Evolutionary conservation across 1,140 invertebrate species (phyloP), one percentile per base, ranked within the genome.

Genomic region (Rhagoletis pomonella): DNA sequence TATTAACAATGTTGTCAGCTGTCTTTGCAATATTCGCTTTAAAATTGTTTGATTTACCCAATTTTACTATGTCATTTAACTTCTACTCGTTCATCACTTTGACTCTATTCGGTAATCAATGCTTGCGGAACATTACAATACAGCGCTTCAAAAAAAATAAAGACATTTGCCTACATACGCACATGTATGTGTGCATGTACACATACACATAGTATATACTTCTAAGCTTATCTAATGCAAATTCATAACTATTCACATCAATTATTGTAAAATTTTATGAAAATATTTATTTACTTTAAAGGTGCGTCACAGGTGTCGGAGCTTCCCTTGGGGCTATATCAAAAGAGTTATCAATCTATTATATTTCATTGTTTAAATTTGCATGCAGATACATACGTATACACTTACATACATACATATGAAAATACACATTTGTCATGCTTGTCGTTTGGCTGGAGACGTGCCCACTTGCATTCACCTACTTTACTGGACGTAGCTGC

Each of bases 381-480:
- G 39, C 29, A 42, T 29, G 9, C 9, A 59, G 58, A 17, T 9
- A 1, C 0, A 29, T 65, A 65, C 29, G 29, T 3, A 67, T 42
- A 67, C 14, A 67, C 42, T 3, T 19, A 2, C 3, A 42, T 59
- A 67, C 9, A 29, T 42, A 42, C 7, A 10, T 67, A 42, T 67
- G 9, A 12, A 67, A 4, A 39, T 65, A 7, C 12, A 12, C 58
- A 59, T 59, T 7, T 59, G 12, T 59, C 12, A 39, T 65, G 12
- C 44, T 17, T 14, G 42, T 47, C 29, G 39, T 73, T 42, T 77
- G 44, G 69, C 5, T 77, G 44, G 69, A 12, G 6, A 50, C 69
- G 69, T 50, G 69, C 69, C 42, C 69, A 50, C 69, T 4, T 47
- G 69, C 12, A 77, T 77, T 77, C 17, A 77, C 69, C 69, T 77